Conservation (phyloP, 2,888 invertebrate species). For the Leptinotarsa rubiginosa region DNA sequence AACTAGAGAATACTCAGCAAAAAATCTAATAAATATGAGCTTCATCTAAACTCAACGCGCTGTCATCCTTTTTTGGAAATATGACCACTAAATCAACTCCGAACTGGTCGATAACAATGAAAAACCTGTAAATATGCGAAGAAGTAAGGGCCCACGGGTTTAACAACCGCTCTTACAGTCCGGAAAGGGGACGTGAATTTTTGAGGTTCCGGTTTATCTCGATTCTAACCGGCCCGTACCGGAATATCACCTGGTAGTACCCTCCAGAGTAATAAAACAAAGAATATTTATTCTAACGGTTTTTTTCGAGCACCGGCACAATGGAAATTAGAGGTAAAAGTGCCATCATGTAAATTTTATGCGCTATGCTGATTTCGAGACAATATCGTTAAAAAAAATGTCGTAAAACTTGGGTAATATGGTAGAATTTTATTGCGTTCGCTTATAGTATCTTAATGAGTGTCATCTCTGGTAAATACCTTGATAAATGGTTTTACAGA, state of each 20-base stretch:
- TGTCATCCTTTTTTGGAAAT: constrained; percentile 23
- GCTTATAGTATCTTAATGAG: constrained; percentile 1
- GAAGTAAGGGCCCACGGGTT: background rate
- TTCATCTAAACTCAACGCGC: constrained; percentile 6
- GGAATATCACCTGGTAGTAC: constrained; percentile 34
- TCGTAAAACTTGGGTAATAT: constrained; percentile 10
- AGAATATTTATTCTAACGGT: constrained; percentile 23
- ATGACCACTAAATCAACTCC: constrained; percentile 22
- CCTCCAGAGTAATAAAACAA: constrained; percentile 29
- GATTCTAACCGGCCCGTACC: constrained; percentile 24
- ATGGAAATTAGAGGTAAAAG: constrained; percentile 22
- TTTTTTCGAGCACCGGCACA: constrained; percentile 2
- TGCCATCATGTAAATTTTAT: constrained; percentile 17
- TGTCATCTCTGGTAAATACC: background rate
- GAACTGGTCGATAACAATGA: constrained; percentile 19
- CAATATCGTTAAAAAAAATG: constrained; percentile 16
- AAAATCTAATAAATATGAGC: background rate
- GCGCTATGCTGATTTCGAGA: constrained; percentile 20
- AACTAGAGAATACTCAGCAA: background rate
- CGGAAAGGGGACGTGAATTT: constrained; percentile 32
- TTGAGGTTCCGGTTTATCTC: constrained; percentile 34
- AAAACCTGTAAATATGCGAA: constrained; percentile 21
- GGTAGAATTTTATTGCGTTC: constrained; percentile 17
- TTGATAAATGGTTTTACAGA: background rate
- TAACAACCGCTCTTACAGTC: background rate